Evolutionary conservation across 2,888 invertebrate species (phyloP), one percentile per base, ranked within the genome.

Genomic region (Dexiosoma caninum): DNA sequence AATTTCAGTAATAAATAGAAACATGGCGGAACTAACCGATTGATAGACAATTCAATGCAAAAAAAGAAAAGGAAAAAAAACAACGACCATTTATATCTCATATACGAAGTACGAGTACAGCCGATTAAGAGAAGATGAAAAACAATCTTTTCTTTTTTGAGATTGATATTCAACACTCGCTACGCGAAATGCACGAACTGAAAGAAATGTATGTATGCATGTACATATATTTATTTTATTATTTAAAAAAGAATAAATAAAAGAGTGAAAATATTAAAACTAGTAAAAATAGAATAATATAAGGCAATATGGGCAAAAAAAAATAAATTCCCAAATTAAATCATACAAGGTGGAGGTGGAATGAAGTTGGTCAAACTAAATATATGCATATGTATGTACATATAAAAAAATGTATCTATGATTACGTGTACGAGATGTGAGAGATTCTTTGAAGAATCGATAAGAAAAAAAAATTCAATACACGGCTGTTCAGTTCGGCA

Each of bases 111-210:
- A 27, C 27, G 3, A 30, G 53, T 51, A 60, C 23, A 9, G 2
- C 32, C 2, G 4, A 14, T 2, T 53, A 27, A 51, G 42, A 19
- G 19, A 5, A 51, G 6, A 51, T 30, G n/a, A 78, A 62, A 62
- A 55, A 51, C n/a, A n/a, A n/a, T n/a, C n/a, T n/a, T n/a, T 55
- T 55, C 40, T 84, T 85, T 85, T 82, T 85, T 83, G 66, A 83
- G 84, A 85, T 86, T 84, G 88, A 88, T 88, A 88, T 88, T 87
- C 85, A 87, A 88, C 89, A 88, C 88, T 88, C n/a, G n/a, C 84
- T 85, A 78, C 83, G 83, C 78, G 82, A 82, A 77, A n/a, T n/a
- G n/a, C n/a, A n/a, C n/a, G 12, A 62, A 60, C 59, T 59, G 51
- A 49, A 62, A 19, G 44, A 67, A 59, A 44, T 27, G n/a, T n/a